Evolutionary conservation across 2,888 invertebrate species (phyloP), one percentile per base, ranked within the genome.

Genomic region (Coleophora deauratella): DNA sequence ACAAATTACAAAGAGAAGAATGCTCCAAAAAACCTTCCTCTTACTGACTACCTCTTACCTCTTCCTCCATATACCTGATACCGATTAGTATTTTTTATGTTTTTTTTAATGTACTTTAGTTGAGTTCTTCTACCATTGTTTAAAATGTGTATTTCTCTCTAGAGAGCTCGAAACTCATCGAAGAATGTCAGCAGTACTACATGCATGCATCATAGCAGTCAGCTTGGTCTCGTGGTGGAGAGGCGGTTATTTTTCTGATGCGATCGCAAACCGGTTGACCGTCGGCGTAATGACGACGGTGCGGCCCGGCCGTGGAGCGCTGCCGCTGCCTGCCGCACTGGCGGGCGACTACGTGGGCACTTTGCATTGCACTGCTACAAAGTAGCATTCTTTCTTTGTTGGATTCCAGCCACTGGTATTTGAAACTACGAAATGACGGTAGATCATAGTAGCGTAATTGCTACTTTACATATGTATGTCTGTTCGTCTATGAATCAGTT

Each of bases 241-340:
- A 55, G 70, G 72, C 67, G 73, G 80, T 70, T 76, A 80, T 82
- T 81, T 81, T 81, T 82, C 77, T 82, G 82, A 75, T 79, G 78
- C 62, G 73, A 79, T 81, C 82, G 72, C 64, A 78, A 81, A 82
- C 84, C 84, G 84, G 84, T 82, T 74, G 79, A 66, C 80, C 79
- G 68, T 74, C 78, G 67, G 61, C 61, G 72, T 74, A 74, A 72
- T 77, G 78, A 78, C 75, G 69, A 63, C 62, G 62, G 63, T 9
- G 52, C 64, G 63, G 62, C 62, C 64, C 59, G 59, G 49, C 54
- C 21, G 21, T 21, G 21, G 21, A 4, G 6, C 21, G 21, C 3
- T 6, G 21, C 55, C 41, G 36, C 51, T 54, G 40, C 33, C 52
- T 45, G n/a, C n/a, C 21, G 3, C 6, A 21, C 21, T 72, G 70